Percentiles rank a stretch among this genome's conserved stretches.
These are phyloP conservation scores for Thamnaconus septentrionalis DNA, from an alignment of 2,113 vertebrate genomes.

Conservation along the genomic window DNA sequence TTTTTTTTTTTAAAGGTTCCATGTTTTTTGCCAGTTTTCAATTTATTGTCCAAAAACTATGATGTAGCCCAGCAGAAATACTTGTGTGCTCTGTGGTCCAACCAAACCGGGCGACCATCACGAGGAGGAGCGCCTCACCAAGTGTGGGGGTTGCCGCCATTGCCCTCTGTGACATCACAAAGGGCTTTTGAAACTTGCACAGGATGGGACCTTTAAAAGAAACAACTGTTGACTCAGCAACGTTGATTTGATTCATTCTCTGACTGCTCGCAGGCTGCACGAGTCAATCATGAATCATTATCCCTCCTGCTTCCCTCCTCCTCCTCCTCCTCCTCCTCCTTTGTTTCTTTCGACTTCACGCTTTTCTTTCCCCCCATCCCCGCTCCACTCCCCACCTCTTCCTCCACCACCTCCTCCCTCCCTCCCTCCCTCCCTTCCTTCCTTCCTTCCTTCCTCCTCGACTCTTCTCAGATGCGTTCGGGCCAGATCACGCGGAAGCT, in stretches of 20 bases:
- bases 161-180: no score
- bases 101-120: no score
- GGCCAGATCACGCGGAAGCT: slow-evolving; percentile 96
- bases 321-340: slow-evolving; percentile 23
- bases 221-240: no score
- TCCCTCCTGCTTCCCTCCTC: slow-evolving; percentile 11
- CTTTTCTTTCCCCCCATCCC: slow-evolving; percentile 32
- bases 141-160: no score
- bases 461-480: slow-evolving; percentile 88
- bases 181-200: no score
- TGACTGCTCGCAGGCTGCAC: slow-evolving; percentile 27
- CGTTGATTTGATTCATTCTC: slow-evolving; percentile 30
- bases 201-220: no score
- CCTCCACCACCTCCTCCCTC: slow-evolving; percentile 69
- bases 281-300: slow-evolving; percentile 67
- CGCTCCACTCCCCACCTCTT: slow-evolving; percentile 53
- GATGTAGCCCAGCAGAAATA: no score
- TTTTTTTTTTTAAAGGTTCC: slow-evolving; percentile 4
- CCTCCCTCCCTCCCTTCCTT: slow-evolving; percentile 23
- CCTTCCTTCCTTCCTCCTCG: slow-evolving; percentile 62
- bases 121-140: no score
- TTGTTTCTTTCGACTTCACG: slow-evolving; percentile 42
- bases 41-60: no score
- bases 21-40: no score
- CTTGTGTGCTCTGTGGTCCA: no score